These are phyloP conservation scores for Drosophila rhopaloa DNA, from an alignment of 1,140 invertebrate species.

Conservation along the genomic window DNA sequence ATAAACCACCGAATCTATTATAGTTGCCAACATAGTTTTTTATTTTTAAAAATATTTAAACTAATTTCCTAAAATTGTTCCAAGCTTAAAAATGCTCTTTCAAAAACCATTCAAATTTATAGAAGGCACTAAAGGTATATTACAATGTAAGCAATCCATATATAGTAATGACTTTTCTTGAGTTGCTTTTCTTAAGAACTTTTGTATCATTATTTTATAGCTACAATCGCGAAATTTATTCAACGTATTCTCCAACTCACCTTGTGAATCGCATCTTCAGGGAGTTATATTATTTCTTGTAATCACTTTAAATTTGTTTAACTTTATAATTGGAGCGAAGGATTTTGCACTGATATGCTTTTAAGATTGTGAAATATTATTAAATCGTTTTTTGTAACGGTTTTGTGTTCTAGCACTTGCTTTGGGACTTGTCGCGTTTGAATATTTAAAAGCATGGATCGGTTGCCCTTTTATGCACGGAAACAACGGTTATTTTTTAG, in stretches of 20 bases:
- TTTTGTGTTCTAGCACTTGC: constrained; percentile 8
- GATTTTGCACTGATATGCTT: neutral
- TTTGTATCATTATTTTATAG: too few relatives aligned
- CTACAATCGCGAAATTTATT: neutral
- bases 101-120: too few relatives aligned
- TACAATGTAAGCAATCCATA: too few relatives aligned
- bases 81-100: too few relatives aligned
- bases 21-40: too few relatives aligned
- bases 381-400: neutral
- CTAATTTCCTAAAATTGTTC: too few relatives aligned
- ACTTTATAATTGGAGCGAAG: neutral
- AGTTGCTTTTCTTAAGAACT: too few relatives aligned
- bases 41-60: too few relatives aligned
- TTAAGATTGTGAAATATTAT: neutral
- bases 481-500: constrained; percentile 49
- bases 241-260: constrained; percentile 31
- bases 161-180: too few relatives aligned
- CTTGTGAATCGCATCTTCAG: constrained; percentile 69
- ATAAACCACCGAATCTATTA: too few relatives aligned
- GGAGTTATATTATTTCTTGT: neutral
- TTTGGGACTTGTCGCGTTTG: constrained; percentile 33
- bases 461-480: constrained; percentile 48
- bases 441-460: constrained; percentile 55
- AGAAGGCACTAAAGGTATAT: too few relatives aligned
- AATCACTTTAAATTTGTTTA: neutral